Evolutionary conservation across 64 coral and sea anemone species (phyloP).

Genomic region (Acropora tenuis): DNA sequence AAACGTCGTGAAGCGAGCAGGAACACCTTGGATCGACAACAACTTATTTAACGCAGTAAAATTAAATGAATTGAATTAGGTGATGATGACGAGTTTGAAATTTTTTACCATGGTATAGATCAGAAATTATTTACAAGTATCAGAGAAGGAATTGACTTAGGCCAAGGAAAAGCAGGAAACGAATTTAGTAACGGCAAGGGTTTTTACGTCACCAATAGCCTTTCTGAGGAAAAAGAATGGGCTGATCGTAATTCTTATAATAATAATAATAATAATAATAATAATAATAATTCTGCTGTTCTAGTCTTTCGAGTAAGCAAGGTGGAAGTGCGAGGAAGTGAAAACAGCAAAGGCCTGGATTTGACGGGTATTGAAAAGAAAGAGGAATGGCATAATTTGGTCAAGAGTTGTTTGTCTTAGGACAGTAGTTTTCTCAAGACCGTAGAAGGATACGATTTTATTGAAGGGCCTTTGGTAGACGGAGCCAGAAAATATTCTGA

Average conservation of each 20-base stretch:
- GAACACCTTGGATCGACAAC: neutral
- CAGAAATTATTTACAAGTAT: conserved; percentile 48
- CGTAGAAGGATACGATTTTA: conserved; percentile 20
- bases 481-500: no score
- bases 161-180: neutral
- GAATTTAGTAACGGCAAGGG: conserved; percentile 73
- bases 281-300: conserved; percentile 35
- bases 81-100: neutral
- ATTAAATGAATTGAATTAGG: neutral
- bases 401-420: neutral
- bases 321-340: neutral
- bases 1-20: neutral
- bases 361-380: neutral
- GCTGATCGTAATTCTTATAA: neutral
- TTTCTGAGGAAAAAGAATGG: conserved; percentile 23
- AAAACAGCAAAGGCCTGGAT: neutral
- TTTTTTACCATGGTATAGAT: conserved; percentile 73
- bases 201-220: conserved; percentile 43
- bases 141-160: conserved; percentile 48
- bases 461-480: conserved; percentile 58
- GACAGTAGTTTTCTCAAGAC: neutral
- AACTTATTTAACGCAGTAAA: neutral
- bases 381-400: conserved; percentile 5
- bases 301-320: conserved; percentile 60
- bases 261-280: no score